Evolutionary conservation across 2,113 vertebrate species (phyloP).

Genomic region (Uria aalge): DNA sequence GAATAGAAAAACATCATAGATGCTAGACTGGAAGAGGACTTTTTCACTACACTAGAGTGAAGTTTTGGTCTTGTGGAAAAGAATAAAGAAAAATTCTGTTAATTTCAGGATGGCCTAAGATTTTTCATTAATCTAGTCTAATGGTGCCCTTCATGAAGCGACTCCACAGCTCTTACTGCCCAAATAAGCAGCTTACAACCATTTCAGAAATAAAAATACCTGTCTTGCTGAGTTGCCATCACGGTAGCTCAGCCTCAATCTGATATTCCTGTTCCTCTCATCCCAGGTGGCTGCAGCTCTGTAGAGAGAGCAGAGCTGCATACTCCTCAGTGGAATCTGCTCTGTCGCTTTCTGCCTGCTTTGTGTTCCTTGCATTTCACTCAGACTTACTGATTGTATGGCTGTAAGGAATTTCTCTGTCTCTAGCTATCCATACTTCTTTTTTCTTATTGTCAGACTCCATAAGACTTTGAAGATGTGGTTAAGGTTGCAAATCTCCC

Average conservation of each 20-base stretch:
- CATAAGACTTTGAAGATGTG: neutral
- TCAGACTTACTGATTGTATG: neutral
- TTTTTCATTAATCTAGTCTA: neutral
- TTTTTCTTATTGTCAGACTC: neutral
- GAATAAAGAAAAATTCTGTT: neutral
- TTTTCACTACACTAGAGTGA: neutral
- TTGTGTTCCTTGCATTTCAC: neutral
- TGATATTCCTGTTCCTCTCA: neutral
- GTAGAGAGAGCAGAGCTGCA: rapidly evolving
- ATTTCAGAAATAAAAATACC: neutral
- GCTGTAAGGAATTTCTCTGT: neutral
- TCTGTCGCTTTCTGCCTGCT: neutral
- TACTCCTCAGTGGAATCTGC: neutral
- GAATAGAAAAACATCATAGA: neutral
- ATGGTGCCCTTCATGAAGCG: neutral
- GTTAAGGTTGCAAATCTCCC: neutral
- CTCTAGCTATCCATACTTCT: neutral
- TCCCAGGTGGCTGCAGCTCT: neutral
- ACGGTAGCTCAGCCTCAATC: neutral
- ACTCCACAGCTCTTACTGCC: neutral
- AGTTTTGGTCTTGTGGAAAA: neutral
- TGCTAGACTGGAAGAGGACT: neutral
- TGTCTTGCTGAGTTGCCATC: neutral
- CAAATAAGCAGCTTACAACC: neutral
- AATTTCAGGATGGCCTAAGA: neutral